Evolutionary conservation across 1,140 invertebrate species (phyloP), one percentile per base, ranked within the genome.

Genomic region (Andricus grossulariae): DNA sequence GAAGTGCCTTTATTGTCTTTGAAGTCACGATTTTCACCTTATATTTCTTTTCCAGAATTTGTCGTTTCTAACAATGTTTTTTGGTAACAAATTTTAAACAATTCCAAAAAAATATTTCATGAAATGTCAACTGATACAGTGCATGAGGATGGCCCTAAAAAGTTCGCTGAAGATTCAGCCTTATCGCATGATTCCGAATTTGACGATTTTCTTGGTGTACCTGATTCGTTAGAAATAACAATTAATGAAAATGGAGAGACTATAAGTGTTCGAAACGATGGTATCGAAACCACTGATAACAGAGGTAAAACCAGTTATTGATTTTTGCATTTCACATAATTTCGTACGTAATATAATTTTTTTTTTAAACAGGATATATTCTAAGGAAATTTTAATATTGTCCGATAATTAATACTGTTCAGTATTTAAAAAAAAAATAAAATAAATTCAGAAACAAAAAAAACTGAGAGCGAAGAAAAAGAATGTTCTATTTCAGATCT

Each of bases 181-280:
- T 54, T 83, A 39, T 86, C 85, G 18, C 86, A 91, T 32, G 94
- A 94, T 75, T 93, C 92, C 50, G 94, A 94, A 77, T 94, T 92
- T 82, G 94, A 94, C 85, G 94, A 94, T 86, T 92, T 92, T 79
- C 85, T 94, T 72, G 93, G 89, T 72, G 91, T 94, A 80, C 93
- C 93, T 51, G 93, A 94, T 78, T 92, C 92, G 7, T 89, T 94
- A 12, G 92, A 92, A 70, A 91, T 94, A 45, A 87, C 92, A 7
- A 86, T 92, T 70, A 88, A 93, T 50, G 91, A 92, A 55, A 92
- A 93, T 80, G 92, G 92, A 32, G 92, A 92, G 25, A 89, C 92
- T 3, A 89, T 92, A 5, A 86, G 91, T 76, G 85, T 92, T 45
- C 84, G 55, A 88, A 82, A 87, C 88, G 74, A 71, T 57, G 71